Evolutionary conservation across 2,888 invertebrate species (phyloP).

Genomic region (Drosophila paucipuncta): DNA sequence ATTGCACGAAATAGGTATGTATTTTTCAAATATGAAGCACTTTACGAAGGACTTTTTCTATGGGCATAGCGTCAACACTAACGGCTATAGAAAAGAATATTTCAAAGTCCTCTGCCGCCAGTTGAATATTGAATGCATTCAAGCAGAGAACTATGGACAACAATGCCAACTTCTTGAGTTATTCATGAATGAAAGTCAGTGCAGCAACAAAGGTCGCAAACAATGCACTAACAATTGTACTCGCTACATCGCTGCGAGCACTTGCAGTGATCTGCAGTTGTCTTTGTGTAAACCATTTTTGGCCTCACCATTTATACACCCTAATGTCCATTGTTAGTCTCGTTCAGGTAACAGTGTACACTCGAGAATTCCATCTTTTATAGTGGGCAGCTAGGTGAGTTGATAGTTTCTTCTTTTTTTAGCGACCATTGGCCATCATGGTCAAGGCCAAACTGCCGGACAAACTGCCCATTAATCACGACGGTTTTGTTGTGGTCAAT

Average conservation of each 20-base stretch:
- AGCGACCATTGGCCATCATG: constrained; percentile 28
- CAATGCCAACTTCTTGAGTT: constrained; percentile 54
- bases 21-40: constrained; percentile 30
- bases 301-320: constrained; percentile 33
- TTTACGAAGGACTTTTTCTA: constrained; percentile 22
- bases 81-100: constrained; percentile 46
- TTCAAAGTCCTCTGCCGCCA: constrained; percentile 67
- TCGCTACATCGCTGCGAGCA: constrained; percentile 43
- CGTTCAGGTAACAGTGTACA: constrained; percentile 37
- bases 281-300: constrained; percentile 40
- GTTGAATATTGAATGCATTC: constrained; percentile 29
- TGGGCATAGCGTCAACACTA: constrained; percentile 17
- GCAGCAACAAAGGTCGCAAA: constrained; percentile 51
- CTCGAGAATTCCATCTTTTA: constrained; percentile 28
- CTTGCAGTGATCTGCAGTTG: constrained; percentile 75
- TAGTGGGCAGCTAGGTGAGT: constrained; percentile 16
- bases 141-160: constrained; percentile 23
- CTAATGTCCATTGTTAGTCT: constrained; percentile 45
- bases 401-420: constrained; percentile 20
- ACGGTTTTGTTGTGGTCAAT: constrained; percentile 69
- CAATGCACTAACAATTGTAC: constrained; percentile 30
- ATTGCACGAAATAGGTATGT: constrained; percentile 21
- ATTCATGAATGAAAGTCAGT: constrained; percentile 75
- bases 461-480: constrained; percentile 60
- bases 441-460: constrained; percentile 44